Conservation (phyloP, 2,797 vertebrate species). For the Anableps anableps region DNA sequence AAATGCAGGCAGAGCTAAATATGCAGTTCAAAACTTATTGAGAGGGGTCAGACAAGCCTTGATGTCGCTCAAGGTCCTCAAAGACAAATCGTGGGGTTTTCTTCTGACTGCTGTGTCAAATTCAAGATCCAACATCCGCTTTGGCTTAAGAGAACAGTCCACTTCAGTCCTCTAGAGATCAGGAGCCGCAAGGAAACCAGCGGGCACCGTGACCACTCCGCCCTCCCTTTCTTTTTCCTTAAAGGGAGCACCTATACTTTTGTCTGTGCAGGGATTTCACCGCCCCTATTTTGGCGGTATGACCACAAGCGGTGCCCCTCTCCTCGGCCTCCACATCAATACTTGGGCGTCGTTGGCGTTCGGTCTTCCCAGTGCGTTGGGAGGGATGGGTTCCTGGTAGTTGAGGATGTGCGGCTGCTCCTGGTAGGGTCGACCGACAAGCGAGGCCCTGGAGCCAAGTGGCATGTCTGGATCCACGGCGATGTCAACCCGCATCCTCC, state of each 20-base stretch:
- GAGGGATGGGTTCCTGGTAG: slow-evolving; percentile 97
- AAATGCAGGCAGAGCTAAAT: slow-evolving; percentile 68
- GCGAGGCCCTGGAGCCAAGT: slow-evolving; percentile 90
- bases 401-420: slow-evolving; percentile 97
- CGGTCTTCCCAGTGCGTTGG: slow-evolving; percentile 95
- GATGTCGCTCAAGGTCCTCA: slow-evolving; percentile 24
- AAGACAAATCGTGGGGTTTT: slow-evolving; percentile 29
- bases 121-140: slow-evolving; percentile 49
- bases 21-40: slow-evolving; percentile 47
- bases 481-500: slow-evolving; percentile 99
- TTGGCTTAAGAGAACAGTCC: slow-evolving; percentile 46
- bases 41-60: slow-evolving; percentile 32
- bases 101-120: slow-evolving; percentile 33
- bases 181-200: slow-evolving; percentile 34
- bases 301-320: slow-evolving; percentile 93
- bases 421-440: slow-evolving; percentile 94
- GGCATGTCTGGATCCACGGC: slow-evolving; percentile 94
- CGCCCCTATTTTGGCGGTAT: slow-evolving; percentile 92
- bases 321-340: slow-evolving; percentile 98
- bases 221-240: slow-evolving; percentile 29
- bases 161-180: slow-evolving; percentile 38
- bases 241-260: slow-evolving; percentile 31
- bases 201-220: slow-evolving; percentile 28
- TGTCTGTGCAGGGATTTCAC: slow-evolving; percentile 81
- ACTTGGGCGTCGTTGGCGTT: slow-evolving; percentile 99